These are phyloP conservation scores for Drosophila mimica DNA, from an alignment of 2,888 invertebrate genomes.

Conservation along the genomic window DNA sequence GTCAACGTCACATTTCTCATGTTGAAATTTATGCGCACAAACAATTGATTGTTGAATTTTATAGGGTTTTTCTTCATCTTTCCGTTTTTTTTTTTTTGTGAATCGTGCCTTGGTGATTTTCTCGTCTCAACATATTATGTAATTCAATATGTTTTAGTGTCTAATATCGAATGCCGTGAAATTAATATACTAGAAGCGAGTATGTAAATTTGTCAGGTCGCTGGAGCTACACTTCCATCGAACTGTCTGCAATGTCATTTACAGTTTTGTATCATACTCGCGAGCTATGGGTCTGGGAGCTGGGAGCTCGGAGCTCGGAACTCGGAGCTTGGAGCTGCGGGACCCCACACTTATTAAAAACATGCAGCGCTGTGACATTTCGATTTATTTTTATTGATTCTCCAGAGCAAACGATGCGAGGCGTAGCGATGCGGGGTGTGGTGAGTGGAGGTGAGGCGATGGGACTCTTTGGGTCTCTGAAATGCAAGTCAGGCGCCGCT, in stretches of 20 bases:
- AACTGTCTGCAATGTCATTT: conserved; percentile 75
- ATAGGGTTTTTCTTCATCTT: not conserved
- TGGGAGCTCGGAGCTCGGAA: conserved; percentile 48
- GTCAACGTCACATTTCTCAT: conserved; percentile 66
- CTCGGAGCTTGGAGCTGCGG: conserved; percentile 55
- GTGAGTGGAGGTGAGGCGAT: not conserved
- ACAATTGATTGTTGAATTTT: conserved; percentile 68
- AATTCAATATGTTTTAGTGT: conserved; percentile 64
- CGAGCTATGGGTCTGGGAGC: not conserved
- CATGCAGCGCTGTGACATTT: conserved; percentile 78
- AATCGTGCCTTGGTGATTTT: conserved; percentile 27
- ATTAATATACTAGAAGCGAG: conserved; percentile 53
- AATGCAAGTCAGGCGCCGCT: conserved; percentile 82
- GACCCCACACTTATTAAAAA: conserved; percentile 75
- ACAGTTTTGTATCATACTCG: conserved; percentile 49
- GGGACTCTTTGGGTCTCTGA: conserved; percentile 51
- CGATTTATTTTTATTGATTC: conserved; percentile 82
- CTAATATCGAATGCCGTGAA: conserved; percentile 58
- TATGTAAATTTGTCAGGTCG: conserved; percentile 41
- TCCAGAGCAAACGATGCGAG: conserved; percentile 38
- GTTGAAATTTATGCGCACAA: conserved; percentile 70
- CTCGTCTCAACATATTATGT: conserved; percentile 39
- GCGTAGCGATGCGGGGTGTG: too few relatives aligned
- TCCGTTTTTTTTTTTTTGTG: conserved; percentile 15
- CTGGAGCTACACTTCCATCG: conserved; percentile 42